Percentiles rank a stretch among this genome's conserved stretches.
phyloP scores from a whole-genome alignment of 2,797 vertebrate species.

The Pseudocheirus occidentalis region DNA sequence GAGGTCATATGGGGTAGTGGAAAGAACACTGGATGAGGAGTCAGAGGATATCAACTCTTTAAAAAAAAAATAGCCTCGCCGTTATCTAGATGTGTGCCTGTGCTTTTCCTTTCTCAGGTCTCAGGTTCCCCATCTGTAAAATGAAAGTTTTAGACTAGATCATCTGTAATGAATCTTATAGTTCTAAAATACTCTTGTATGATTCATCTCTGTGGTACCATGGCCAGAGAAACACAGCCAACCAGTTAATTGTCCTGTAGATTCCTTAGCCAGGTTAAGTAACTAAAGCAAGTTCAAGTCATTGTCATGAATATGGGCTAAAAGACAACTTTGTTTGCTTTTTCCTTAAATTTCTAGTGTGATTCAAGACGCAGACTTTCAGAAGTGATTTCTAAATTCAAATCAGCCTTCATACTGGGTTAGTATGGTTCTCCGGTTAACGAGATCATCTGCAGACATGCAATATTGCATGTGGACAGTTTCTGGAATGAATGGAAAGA shows the following conservation, averaged over 20 bases:
- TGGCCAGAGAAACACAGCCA: background rate
- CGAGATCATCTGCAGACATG: background rate
- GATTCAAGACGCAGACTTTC: background rate
- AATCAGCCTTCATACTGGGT: background rate
- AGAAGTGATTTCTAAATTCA: background rate
- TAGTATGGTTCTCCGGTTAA: background rate
- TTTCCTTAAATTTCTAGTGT: background rate
- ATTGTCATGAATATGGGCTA: background rate
- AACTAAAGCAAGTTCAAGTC: background rate
- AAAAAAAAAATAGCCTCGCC: background rate
- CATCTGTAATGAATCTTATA: background rate
- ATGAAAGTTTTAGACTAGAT: background rate
- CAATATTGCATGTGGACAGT: background rate
- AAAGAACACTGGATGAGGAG: background rate
- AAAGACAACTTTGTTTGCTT: background rate
- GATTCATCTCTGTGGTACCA: background rate
- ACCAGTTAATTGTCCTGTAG: background rate
- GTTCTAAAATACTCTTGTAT: background rate
- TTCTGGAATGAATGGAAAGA: background rate
- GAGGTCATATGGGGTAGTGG: background rate
- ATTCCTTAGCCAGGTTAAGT: background rate
- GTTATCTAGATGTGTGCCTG: background rate
- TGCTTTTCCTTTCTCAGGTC: background rate
- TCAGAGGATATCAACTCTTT: background rate
- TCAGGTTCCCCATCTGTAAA: background rate